phyloP scores from a whole-genome alignment of 2,797 vertebrate species.

The Lutjanus argentimaculatus region DNA sequence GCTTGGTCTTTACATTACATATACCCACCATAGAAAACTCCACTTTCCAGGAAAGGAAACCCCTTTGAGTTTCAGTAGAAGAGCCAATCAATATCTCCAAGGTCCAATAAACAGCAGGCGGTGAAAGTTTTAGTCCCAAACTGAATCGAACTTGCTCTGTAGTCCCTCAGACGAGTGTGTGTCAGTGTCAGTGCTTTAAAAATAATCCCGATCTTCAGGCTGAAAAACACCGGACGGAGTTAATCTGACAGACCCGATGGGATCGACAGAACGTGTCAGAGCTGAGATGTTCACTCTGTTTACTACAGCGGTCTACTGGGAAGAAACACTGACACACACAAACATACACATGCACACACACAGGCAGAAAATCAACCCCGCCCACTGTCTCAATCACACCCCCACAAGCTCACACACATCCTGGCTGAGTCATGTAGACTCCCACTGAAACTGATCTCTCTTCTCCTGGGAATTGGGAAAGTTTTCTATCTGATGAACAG shows the following conservation, averaged over 20 bases:
- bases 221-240: slow-evolving; percentile 17
- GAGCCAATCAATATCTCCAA: slow-evolving; percentile 57
- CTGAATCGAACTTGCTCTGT: background rate
- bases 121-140: slow-evolving; percentile 44
- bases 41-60: slow-evolving; percentile 13
- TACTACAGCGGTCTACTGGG: slow-evolving; percentile 66
- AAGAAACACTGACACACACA: slow-evolving; percentile 21
- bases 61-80: slow-evolving; percentile 26
- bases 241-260: slow-evolving; percentile 28
- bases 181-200: background rate
- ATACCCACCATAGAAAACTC: slow-evolving; percentile 71
- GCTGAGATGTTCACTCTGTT: slow-evolving; percentile 58
- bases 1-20: background rate
- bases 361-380: slow-evolving; percentile 48
- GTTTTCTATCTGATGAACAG: slow-evolving; percentile 22
- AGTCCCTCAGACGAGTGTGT: slow-evolving; percentile 18
- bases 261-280: slow-evolving; percentile 37
- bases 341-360: slow-evolving; percentile 15
- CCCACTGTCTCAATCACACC: slow-evolving; percentile 57
- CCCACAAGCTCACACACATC: slow-evolving; percentile 67
- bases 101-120: slow-evolving; percentile 51
- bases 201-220: slow-evolving; percentile 35
- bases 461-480: background rate
- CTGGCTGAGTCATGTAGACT: slow-evolving; percentile 73
- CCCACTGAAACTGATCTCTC: slow-evolving; percentile 46